Base-by-base conservation (phyloP, 2,888 invertebrate genomes). In the Unio delphinus region DNA sequence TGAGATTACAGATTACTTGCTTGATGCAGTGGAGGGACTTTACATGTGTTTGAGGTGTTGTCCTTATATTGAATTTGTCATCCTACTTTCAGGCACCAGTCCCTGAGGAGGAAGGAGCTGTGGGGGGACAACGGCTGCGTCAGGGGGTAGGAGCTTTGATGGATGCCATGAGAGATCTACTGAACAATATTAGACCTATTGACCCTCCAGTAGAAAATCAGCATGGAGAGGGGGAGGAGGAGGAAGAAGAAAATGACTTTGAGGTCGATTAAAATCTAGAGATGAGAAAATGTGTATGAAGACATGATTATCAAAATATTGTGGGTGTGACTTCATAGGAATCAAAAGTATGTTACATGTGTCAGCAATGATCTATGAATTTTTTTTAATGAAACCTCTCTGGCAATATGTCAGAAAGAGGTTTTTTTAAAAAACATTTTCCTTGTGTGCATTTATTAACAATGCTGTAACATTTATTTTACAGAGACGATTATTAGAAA, bases 91-190 rank as follows among this genome's bases (percentile, higher is more conserved):
- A 82, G 78, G 82, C 76, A 45, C 80, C 79, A 55, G 78, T 73
- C 1, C 74, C 74, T 28, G 75, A 69, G 56, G 64, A 56, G 45
- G 70, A 61, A 30, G 86, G 80, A 5, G 87, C 80, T 26, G 86
- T 72, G 28, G 79, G 76, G 34, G 79, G 83, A 15, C 82, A 90
- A 34, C 92, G 92, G 81, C 89, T 94, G 20, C 91, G 93, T 55
- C 92, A 93, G 70, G 94, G 94, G 69, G 92, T 94, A 4, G 93
- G 92, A 11, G 92, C 93, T 1, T 90, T 94, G 70, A 92, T 94
- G 78, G 94, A 94, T 81, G 94, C 94, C 17, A 94, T 95, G 93
- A 90, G 94, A 60, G 93, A 94, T 81, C 91, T 94, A 69, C 89
- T 95, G 58, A 92, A 93, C 70, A 94, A 93, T 84, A 93, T 94